Evolutionary conservation across 2,888 invertebrate genomes (phyloP).

Genomic region (Hypolimnas misippus): DNA sequence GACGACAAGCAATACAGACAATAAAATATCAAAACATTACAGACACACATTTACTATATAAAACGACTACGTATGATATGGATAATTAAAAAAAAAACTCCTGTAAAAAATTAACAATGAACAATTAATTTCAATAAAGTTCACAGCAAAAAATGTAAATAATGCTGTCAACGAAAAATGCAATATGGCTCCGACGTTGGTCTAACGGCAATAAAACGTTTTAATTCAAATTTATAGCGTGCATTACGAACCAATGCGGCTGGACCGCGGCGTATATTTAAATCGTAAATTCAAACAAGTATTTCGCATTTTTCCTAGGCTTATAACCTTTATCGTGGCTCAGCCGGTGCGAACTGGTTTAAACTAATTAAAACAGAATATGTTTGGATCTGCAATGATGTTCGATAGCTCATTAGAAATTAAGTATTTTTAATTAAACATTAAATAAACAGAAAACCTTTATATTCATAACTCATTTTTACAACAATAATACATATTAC

Average conservation of each 20-base stretch:
- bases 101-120: not conserved
- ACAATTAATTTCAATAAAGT: slow-evolving; percentile 4
- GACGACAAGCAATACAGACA: too few species aligned
- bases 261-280: slow-evolving; percentile 9
- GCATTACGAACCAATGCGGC: slow-evolving; percentile 18
- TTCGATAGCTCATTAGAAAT: too few species aligned
- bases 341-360: not conserved
- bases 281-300: slow-evolving; percentile 16
- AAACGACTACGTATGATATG: too few species aligned
- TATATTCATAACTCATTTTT: too few species aligned
- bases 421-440: too few species aligned
- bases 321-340: slow-evolving; percentile 6
- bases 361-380: not conserved
- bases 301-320: slow-evolving; percentile 11
- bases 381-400: not conserved
- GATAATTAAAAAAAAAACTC: not conserved
- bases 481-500: too few species aligned
- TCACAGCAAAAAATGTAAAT: slow-evolving; percentile 7
- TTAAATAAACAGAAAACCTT: too few species aligned
- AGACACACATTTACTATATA: too few species aligned
- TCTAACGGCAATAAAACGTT: slow-evolving; percentile 26
- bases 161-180: slow-evolving; percentile 18
- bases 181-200: slow-evolving; percentile 17
- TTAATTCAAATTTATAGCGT: slow-evolving; percentile 24
- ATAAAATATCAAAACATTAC: too few species aligned